These are phyloP conservation scores for Dicyrtoma fusca DNA, from an alignment of 2,888 invertebrate genomes.

Conservation along the genomic window DNA sequence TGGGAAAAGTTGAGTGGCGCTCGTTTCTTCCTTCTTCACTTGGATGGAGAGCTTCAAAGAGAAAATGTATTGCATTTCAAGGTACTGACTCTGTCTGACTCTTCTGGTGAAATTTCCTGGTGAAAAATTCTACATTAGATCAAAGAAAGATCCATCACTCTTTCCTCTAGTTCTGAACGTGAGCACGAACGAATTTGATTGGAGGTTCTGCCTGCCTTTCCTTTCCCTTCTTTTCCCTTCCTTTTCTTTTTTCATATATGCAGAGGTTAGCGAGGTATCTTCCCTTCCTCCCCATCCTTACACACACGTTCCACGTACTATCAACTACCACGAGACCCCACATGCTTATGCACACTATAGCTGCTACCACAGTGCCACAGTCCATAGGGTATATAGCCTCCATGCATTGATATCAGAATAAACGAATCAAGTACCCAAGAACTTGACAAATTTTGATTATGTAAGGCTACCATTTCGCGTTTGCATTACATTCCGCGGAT, in stretches of 20 bases:
- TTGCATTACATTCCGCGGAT: too few relatives aligned
- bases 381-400: too few relatives aligned
- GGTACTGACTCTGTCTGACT: slow-evolving; percentile 26
- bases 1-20: slow-evolving; percentile 19
- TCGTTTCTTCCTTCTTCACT: slow-evolving; percentile 41
- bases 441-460: too few relatives aligned
- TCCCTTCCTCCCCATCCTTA: too few relatives aligned
- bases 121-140: slow-evolving; percentile 49
- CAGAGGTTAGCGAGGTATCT: neutral
- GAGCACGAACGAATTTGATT: slow-evolving; percentile 36
- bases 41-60: slow-evolving; percentile 48
- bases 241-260: neutral
- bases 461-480: too few relatives aligned
- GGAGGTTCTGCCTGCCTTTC: slow-evolving; percentile 6
- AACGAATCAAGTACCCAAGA: too few relatives aligned
- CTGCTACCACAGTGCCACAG: too few relatives aligned
- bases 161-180: slow-evolving; percentile 19
- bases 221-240: neutral
- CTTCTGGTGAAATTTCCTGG: slow-evolving; percentile 43
- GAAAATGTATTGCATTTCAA: slow-evolving; percentile 43
- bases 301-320: too few relatives aligned
- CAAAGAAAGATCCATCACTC: slow-evolving; percentile 50
- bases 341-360: too few relatives aligned
- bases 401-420: too few relatives aligned
- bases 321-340: too few relatives aligned